Base-by-base conservation (phyloP, 1,140 invertebrate species). In the Theocolax elegans region DNA sequence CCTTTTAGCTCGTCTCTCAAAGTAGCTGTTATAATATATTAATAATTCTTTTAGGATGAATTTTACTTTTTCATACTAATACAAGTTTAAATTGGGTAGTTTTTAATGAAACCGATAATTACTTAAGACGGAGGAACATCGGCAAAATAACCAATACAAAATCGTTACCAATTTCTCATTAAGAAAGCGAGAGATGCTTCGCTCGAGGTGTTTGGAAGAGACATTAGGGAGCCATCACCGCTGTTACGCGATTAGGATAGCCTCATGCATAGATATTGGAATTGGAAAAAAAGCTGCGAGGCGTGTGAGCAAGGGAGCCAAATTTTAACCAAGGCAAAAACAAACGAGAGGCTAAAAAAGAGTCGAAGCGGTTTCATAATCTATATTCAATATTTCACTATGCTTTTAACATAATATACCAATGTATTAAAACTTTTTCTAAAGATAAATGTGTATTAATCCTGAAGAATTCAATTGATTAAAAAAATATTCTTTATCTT, bases 201-300 rank as follows among this genome's bases (percentile, higher is more conserved):
- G 38, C 23, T 42, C 25, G 17, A 40, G n/a, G 10, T 44, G 7
- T 19, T 54, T 23, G 13, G 48, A 8, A 12, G 7, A 51, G 46
- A 42, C 56, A 60, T 68, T 60, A 60, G 13, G 17, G n/a, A 59
- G 21, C 27, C 51, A 56, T 56, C 27, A 29, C 12, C n/a, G 35
- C 8, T 6, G 13, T 54, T 65, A 54, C 38, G 21, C 49, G 48
- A 53, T 53, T 65, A 65, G 49, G 19, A 25, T 38, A 38, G 17
- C 56, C 56, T 68, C 66, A 51, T 68, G 12, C 56, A 68, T 68
- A 60, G 54, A 60, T 68, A 60, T 68, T 60, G 56, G n/a, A 51
- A 51, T 19, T 17, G 65, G 13, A 4, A 60, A 27, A 25, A 17
- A 31, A 19, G 23, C 38, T 3, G 15, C 8, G 35, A 42, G 23